These are phyloP conservation scores for Cardinalis cardinalis DNA, from an alignment of 2,113 vertebrate species.

Conservation along the genomic window DNA sequence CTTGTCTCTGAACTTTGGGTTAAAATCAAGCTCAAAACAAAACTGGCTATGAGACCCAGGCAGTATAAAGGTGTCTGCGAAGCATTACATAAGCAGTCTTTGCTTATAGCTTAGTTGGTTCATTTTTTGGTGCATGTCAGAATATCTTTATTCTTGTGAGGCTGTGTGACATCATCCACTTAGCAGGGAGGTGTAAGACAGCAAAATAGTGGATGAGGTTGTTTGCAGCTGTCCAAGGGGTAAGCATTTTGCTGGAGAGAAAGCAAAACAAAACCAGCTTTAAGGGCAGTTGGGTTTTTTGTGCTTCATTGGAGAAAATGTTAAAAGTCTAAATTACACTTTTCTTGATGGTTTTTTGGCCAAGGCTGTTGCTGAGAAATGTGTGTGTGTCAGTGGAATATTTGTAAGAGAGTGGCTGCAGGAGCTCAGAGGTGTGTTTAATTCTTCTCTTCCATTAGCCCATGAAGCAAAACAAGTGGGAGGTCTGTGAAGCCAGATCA, in stretches of 20 bases:
- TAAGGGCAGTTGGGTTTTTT: neutral
- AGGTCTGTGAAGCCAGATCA: slow-evolving; percentile 30
- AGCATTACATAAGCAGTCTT: neutral
- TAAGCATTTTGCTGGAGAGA: neutral
- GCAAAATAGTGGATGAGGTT: neutral
- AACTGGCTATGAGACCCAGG: neutral
- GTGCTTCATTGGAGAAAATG: neutral
- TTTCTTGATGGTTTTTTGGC: neutral
- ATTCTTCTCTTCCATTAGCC: slow-evolving; percentile 30
- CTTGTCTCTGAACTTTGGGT: neutral
- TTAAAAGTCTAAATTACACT: slow-evolving; percentile 26
- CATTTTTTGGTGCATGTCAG: neutral
- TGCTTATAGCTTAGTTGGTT: neutral
- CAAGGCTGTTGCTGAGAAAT: neutral
- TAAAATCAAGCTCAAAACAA: neutral
- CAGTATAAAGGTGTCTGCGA: neutral
- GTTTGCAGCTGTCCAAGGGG: neutral
- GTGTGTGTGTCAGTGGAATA: neutral
- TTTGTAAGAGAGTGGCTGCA: neutral
- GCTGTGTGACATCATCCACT: slow-evolving; percentile 11
- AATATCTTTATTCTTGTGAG: neutral
- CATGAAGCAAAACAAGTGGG: slow-evolving; percentile 29
- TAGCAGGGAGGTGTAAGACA: neutral
- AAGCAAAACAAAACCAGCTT: slow-evolving; percentile 25
- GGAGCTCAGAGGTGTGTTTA: neutral